Evolutionary conservation across 2,888 invertebrate species (phyloP).

Genomic region (Drosophila neutralis): DNA sequence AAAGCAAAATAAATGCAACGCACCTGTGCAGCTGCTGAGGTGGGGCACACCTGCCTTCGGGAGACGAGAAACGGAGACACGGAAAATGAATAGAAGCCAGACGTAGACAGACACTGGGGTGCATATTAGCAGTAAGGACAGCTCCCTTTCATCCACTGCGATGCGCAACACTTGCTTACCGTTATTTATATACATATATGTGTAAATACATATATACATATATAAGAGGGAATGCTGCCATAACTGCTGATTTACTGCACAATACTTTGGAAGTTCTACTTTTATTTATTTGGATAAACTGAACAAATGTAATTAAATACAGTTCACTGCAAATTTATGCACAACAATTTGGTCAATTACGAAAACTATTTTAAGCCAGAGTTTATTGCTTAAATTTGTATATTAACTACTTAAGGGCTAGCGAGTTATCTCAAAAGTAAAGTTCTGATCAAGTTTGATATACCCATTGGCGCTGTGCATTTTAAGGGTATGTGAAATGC

Average conservation of each 20-base stretch:
- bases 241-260: neutral
- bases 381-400: neutral
- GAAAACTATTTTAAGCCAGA: neutral
- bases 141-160: slow-evolving; percentile 34
- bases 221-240: slow-evolving; percentile 12
- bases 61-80: slow-evolving; percentile 5
- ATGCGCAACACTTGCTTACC: slow-evolving; percentile 65
- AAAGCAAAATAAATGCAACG: slow-evolving; percentile 24
- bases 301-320: neutral
- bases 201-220: slow-evolving; percentile 1
- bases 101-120: slow-evolving; percentile 26
- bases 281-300: neutral
- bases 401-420: neutral
- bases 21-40: slow-evolving; percentile 41
- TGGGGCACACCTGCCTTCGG: neutral
- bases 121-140: slow-evolving; percentile 65
- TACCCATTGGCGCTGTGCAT: neutral
- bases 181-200: slow-evolving; percentile 52
- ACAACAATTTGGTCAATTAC: neutral
- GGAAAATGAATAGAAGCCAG: slow-evolving; percentile 2
- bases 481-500: slow-evolving; percentile 49
- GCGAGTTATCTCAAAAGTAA: neutral
- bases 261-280: slow-evolving; percentile 2
- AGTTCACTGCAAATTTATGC: neutral
- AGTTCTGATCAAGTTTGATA: neutral